These are phyloP conservation scores for Horisme vitalbata DNA, from an alignment of 2,888 invertebrate species.

Conservation along the genomic window DNA sequence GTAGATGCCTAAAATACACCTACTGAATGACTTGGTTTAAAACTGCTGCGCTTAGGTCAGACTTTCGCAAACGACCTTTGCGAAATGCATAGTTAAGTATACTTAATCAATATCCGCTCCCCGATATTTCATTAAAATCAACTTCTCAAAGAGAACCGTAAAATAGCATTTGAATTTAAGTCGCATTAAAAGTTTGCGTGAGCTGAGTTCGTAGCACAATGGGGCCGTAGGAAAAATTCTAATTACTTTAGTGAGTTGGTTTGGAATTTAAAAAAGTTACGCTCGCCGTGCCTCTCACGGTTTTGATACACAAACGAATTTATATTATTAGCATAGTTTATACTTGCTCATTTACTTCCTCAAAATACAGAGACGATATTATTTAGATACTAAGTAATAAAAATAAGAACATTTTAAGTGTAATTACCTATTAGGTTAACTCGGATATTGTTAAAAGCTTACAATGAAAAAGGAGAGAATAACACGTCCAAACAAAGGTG, in stretches of 20 bases:
- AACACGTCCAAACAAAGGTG: slow-evolving; percentile 8
- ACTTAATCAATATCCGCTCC: slow-evolving; percentile 42
- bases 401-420: neutral
- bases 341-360: slow-evolving; percentile 4
- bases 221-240: slow-evolving; percentile 77
- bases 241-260: slow-evolving; percentile 75
- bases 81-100: slow-evolving; percentile 26
- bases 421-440: neutral
- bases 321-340: slow-evolving; percentile 24
- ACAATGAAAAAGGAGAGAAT: slow-evolving; percentile 12
- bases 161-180: slow-evolving; percentile 78
- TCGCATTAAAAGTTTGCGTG: slow-evolving; percentile 79
- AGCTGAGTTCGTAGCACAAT: slow-evolving; percentile 74
- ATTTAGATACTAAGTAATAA: neutral
- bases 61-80: neutral
- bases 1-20: neutral
- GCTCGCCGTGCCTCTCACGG: slow-evolving; percentile 46
- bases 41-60: slow-evolving; percentile 1
- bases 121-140: slow-evolving; percentile 65
- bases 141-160: slow-evolving; percentile 67
- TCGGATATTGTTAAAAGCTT: neutral
- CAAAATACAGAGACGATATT: neutral
- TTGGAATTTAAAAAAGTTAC: slow-evolving; percentile 73
- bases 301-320: slow-evolving; percentile 50
- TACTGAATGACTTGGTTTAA: slow-evolving; percentile 9